Base-by-base conservation (phyloP, 2,888 invertebrate genomes). In the Athripsodes cinereus region DNA sequence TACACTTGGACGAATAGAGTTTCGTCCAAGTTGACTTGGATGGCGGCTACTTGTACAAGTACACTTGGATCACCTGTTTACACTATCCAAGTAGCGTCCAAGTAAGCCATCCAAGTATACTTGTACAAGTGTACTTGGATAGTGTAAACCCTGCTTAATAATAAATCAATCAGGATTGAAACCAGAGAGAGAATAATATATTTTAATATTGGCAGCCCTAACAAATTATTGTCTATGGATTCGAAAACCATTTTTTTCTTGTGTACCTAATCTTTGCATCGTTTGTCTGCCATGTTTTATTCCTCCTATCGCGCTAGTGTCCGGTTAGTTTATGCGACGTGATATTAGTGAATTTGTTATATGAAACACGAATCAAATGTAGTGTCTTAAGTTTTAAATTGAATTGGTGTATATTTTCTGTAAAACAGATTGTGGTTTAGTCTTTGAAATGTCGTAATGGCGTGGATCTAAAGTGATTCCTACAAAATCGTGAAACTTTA, bases 251-350 rank as follows among this genome's bases (percentile, higher is more conserved):
- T 40, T 47, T 18, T 46, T 16, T 47, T 47, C 46, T 55, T 52
- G 31, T 44, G 31, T 53, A n/a, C n/a, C n/a, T n/a, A 56, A 53
- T 56, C 52, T 53, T 22, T 50, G 54, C 51, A 51, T 22, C 51
- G 59, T 53, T 53, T 52, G 58, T 55, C 78, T 76, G 78, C 78
- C 78, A 79, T 79, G 78, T 79, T 79, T 78, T 78, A 77, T 77
- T 74, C 73, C 77, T 77, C 76, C 76, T 78, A 76, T 79, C 77
- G 78, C 76, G 77, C 74, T 77, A 50, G 49, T 62, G 55, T 55
- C 52, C 53, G 57, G 54, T 55, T 57, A 59, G 70, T 74, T 73
- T 70, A 72, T 72, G 71, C 75, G 74, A 74, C 71, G 72, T 72
- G 75, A 74, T 75, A 74, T 72, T 74, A 74, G 71, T 71, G 69